Evolutionary conservation across 2,113 vertebrate species (phyloP).

Genomic region (Enhydra lutris): DNA sequence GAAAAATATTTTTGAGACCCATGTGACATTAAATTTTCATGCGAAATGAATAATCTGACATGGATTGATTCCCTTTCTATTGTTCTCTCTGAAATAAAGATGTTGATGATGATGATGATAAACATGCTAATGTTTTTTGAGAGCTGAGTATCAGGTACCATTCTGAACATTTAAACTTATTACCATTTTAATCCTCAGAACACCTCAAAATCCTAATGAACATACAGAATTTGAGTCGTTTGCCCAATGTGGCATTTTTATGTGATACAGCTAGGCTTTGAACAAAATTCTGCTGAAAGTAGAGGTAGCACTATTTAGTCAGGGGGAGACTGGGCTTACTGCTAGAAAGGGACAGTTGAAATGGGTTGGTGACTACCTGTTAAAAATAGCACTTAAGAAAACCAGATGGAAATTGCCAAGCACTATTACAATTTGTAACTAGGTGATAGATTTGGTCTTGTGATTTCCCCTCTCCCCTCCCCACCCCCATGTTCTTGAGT

Average conservation of each 20-base stretch:
- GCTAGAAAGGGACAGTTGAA: background rate
- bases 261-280: background rate
- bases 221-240: background rate
- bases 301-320: background rate
- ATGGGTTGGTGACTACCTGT: background rate
- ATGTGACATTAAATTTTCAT: background rate
- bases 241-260: background rate
- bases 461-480: background rate
- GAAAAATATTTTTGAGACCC: background rate
- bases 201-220: background rate
- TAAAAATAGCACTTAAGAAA: conserved; percentile 51
- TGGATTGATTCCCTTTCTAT: background rate
- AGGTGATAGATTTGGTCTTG: conserved; percentile 56
- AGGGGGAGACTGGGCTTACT: background rate
- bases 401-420: conserved; percentile 21
- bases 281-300: background rate
- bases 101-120: background rate
- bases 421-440: conserved; percentile 57
- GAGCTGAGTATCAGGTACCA: background rate
- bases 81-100: background rate
- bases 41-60: background rate
- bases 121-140: background rate
- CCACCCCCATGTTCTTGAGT: background rate
- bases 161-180: background rate
- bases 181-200: conserved; percentile 2